phyloP scores from a whole-genome alignment of 2,113 vertebrate species.

The rat (Rattus norvegicus) region DNA sequence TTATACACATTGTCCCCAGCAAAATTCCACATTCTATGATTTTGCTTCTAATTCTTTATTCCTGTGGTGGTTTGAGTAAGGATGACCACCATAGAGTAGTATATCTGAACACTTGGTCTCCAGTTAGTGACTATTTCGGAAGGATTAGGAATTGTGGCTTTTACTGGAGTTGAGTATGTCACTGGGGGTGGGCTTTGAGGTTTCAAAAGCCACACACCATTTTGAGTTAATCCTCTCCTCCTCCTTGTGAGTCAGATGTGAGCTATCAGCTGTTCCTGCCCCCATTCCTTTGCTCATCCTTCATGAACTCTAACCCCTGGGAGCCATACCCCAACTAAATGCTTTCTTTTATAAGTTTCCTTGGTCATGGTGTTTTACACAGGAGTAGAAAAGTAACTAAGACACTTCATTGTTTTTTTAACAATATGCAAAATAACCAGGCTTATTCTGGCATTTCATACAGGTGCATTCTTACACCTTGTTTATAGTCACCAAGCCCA shows the following conservation, averaged over 20 bases:
- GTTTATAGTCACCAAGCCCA: background rate
- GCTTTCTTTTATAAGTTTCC: background rate
- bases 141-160: background rate
- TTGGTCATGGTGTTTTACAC: background rate
- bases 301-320: background rate
- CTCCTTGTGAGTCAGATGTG: background rate
- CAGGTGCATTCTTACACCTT: background rate
- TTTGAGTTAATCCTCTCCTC: background rate
- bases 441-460: background rate
- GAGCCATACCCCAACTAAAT: background rate
- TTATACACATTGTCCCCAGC: background rate
- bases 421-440: background rate
- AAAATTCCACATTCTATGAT: conserved; percentile 25
- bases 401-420: background rate
- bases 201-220: background rate
- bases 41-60: background rate
- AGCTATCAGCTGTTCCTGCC: background rate
- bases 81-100: background rate
- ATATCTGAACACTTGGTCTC: background rate
- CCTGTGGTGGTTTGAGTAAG: background rate
- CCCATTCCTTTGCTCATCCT: background rate
- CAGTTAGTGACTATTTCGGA: background rate
- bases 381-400: background rate
- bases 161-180: background rate
- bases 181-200: background rate